A percentile compares a stretch with the other conserved stretches of the same genome.
phyloP scores from a whole-genome alignment of 2,888 invertebrate species.

The Petrophora chlorosata region DNA sequence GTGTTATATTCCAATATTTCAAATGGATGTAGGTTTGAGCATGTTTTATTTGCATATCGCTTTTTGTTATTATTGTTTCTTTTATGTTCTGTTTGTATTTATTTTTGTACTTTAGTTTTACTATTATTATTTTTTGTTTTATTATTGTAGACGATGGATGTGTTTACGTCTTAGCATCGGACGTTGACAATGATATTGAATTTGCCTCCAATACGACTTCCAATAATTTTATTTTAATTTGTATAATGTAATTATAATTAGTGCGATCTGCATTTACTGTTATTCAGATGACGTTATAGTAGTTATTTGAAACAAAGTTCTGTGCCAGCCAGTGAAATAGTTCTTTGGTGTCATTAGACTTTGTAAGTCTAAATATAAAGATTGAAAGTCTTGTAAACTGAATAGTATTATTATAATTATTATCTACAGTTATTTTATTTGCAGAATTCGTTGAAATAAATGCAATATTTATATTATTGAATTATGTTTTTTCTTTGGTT shows the following conservation, averaged over 20 bases:
- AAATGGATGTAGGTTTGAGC: conserved; percentile 43
- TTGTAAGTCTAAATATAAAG: conserved; percentile 61
- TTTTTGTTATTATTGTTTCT: conserved; percentile 62
- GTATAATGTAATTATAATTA: conserved; percentile 79
- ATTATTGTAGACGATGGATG: conserved; percentile 60
- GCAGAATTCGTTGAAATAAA: conserved; percentile 84
- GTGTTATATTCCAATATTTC: conserved; percentile 36
- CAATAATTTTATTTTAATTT: conserved; percentile 79
- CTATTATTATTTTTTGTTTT: conserved; percentile 68
- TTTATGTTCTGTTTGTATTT: conserved; percentile 82
- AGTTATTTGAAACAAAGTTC: conserved; percentile 72
- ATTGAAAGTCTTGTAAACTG: conserved; percentile 78
- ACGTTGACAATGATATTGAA: conserved; percentile 61
- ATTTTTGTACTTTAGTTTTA: conserved; percentile 79
- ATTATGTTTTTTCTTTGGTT: conserved; percentile 75
- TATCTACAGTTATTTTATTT: conserved; percentile 82
- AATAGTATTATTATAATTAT: conserved; percentile 83
- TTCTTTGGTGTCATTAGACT: conserved; percentile 56
- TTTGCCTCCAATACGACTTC: conserved; percentile 79
- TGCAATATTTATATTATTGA: conserved; percentile 85
- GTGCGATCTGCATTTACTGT: conserved; percentile 82
- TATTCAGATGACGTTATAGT: conserved; percentile 74
- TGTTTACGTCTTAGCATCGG: conserved; percentile 57
- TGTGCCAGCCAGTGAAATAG: conserved; percentile 77
- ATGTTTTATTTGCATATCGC: conserved; percentile 78